Evolutionary conservation across 2,113 vertebrate genomes (phyloP), one percentile per base, ranked within the genome.

Genomic region (Atrichornis clamosus): DNA sequence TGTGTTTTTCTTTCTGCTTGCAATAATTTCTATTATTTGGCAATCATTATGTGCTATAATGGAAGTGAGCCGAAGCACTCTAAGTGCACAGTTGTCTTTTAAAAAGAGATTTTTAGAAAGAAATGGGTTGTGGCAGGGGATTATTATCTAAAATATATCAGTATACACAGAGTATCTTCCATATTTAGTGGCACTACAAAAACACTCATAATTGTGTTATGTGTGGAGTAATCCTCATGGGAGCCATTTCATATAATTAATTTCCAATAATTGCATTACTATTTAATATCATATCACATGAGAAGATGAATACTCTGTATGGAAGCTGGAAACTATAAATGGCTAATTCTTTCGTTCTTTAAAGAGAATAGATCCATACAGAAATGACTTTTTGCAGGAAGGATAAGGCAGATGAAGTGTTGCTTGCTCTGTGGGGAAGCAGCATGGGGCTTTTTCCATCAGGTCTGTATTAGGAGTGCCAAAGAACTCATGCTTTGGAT

Each of bases 1-100:
- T 92, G 60, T 84, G n/a, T 72, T 93, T 91, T 94, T 87, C 52
- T 82, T 96, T 72, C 56, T 79, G 49, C 6, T 4, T 91, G 64
- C 67, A 92, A 84, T 95, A 67, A 81, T 44, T 91, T 83, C 80
- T 87, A 19, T 95, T 92, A 96, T 96, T 96, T 93, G 86, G 74
- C 53, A 63, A 22, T 96, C 91, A 37, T 92, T 91, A 84, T 86
- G 75, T 78, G 24, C 32, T 59, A 15, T 80, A 94, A 94, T 85
- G 44, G 72, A 93, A 89, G 65, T 47, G 47, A 92, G 58, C 70
- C 27, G 65, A 62, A 95, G 59, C 62, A 42, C 58, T 95, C 19
- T 13, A 63, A 92, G 42, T 58, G 21, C 28, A 32, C 46, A 75
- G 35, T 84, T 89, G 63, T 93, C 60, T 87, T 70, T 83, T 70